A percentile compares a stretch with the other conserved stretches of the same genome.
Evolutionary conservation across 1,140 invertebrate genomes (phyloP).

Genomic region (Holcopasites calliopsidis): DNA sequence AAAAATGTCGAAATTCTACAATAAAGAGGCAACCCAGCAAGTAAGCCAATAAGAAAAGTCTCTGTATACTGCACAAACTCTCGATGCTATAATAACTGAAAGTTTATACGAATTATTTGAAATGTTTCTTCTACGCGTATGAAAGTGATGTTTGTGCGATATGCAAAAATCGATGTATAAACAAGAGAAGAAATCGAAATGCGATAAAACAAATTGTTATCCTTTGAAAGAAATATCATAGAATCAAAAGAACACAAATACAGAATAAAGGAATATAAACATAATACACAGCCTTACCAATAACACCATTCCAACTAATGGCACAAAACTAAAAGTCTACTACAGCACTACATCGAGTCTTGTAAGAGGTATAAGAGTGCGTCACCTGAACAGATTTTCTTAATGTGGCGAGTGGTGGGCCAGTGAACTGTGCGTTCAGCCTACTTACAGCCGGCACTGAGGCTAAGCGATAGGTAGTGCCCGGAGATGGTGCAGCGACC

Average conservation of each 20-base stretch:
- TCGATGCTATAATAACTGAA: neutral
- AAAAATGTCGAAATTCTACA: slow-evolving; percentile 48
- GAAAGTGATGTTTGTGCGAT: neutral
- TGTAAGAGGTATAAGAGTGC: slow-evolving; percentile 77
- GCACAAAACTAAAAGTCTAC: slow-evolving; percentile 67
- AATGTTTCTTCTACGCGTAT: neutral
- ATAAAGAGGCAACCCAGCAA: slow-evolving; percentile 52
- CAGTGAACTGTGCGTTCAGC: slow-evolving; percentile 82
- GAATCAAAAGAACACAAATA: slow-evolving; percentile 2
- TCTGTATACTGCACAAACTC: slow-evolving; percentile 16
- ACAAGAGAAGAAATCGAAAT: slow-evolving; percentile 12
- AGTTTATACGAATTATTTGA: neutral
- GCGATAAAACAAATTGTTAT: slow-evolving; percentile 25
- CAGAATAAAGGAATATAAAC: slow-evolving; percentile 38
- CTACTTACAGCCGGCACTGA: slow-evolving; percentile 82
- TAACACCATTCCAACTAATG: slow-evolving; percentile 68
- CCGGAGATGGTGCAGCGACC: slow-evolving; percentile 71
- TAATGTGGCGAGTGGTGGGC: slow-evolving; percentile 81
- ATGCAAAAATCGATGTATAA: neutral
- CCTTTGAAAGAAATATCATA: slow-evolving; percentile 22
- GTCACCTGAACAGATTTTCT: slow-evolving; percentile 81
- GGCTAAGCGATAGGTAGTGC: slow-evolving; percentile 81
- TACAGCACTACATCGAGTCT: slow-evolving; percentile 78
- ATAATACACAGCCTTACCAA: slow-evolving; percentile 60
- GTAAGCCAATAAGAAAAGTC: slow-evolving; percentile 47